Percentiles rank a stretch among this genome's conserved stretches.
These are phyloP conservation scores for Psix sp. DNA, from an alignment of 1,140 invertebrate species.

Conservation along the genomic window DNA sequence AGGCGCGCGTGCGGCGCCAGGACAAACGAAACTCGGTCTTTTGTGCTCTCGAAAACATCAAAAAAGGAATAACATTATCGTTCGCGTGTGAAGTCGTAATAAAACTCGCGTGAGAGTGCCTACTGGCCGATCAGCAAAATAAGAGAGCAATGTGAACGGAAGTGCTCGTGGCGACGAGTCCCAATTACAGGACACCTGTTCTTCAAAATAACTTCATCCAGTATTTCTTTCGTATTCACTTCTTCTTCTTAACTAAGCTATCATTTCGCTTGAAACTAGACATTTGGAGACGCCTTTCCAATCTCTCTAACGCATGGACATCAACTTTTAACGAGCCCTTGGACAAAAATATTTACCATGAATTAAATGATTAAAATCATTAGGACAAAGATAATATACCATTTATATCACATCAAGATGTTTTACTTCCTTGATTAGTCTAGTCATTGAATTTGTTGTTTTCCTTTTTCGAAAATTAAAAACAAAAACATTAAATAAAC, in stretches of 20 bases:
- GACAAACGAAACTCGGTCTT: constrained; percentile 40
- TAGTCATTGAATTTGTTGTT: too few species aligned
- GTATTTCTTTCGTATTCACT: constrained; percentile 46
- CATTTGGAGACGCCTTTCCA: constrained; percentile 12
- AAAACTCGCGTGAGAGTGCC: constrained; percentile 52
- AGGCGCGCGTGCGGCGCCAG: constrained; percentile 44
- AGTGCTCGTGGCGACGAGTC: constrained; percentile 57
- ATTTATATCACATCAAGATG: too few species aligned
- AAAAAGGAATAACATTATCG: too few species aligned
- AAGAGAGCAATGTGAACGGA: constrained; percentile 55
- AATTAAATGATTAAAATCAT: too few species aligned
- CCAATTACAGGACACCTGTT: constrained; percentile 65
- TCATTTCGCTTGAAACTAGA: constrained; percentile 22
- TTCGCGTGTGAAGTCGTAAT: constrained; percentile 44
- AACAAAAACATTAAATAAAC: too few species aligned
- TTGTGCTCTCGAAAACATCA: constrained; percentile 54
- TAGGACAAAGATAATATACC: too few species aligned
- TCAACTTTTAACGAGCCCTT: constrained; percentile 2
- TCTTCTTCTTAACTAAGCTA: constrained; percentile 15
- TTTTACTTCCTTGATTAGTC: too few species aligned
- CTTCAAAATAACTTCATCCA: constrained; percentile 64
- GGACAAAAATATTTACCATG: constrained; percentile 7
- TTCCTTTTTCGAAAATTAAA: too few species aligned
- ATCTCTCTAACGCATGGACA: constrained; percentile 9
- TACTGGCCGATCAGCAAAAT: constrained; percentile 35